A percentile compares a stretch with the other conserved stretches of the same genome.
Conservation (phyloP, 2,888 invertebrate genomes). For the Sylvicola fuscatus region DNA sequence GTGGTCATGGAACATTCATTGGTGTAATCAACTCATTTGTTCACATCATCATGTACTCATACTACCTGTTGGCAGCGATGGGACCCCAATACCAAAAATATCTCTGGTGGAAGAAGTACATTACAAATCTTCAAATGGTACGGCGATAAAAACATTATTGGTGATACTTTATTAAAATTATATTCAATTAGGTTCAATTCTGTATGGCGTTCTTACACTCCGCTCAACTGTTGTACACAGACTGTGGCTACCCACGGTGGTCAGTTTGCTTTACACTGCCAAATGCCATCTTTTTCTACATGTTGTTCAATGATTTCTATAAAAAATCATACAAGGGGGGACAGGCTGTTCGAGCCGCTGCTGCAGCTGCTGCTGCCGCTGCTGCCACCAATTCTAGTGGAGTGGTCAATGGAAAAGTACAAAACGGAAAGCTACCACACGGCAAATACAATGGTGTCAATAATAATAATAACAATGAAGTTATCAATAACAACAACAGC, state of each 20-base stretch:
- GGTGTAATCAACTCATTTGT: constrained; percentile 77
- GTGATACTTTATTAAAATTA: constrained; percentile 4
- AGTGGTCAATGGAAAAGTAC: no score
- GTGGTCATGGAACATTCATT: constrained; percentile 81
- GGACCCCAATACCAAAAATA: constrained; percentile 75
- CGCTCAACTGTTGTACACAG: constrained; percentile 61
- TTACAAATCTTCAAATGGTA: constrained; percentile 82
- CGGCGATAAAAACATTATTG: no score
- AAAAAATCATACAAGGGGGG: constrained; percentile 45
- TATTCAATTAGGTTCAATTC: constrained; percentile 54
- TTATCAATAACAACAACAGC: no score
- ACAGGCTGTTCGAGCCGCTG: constrained; percentile 9
- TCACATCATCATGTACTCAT: constrained; percentile 86
- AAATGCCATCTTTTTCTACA: constrained; percentile 83
- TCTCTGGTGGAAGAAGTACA: constrained; percentile 86
- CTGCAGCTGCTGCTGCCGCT: neutral
- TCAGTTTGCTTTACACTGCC: constrained; percentile 64
- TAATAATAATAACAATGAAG: no score
- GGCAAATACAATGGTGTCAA: no score
- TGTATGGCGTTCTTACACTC: constrained; percentile 72
- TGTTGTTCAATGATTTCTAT: constrained; percentile 83
- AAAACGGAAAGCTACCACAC: no score
- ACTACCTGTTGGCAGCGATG: constrained; percentile 75
- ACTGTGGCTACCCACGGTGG: constrained; percentile 77
- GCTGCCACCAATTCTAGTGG: no score